A percentile compares a stretch with the other conserved stretches of the same genome.
Evolutionary conservation across 2,113 vertebrate species (phyloP).

Genomic region (Sylvilagus bachmani): DNA sequence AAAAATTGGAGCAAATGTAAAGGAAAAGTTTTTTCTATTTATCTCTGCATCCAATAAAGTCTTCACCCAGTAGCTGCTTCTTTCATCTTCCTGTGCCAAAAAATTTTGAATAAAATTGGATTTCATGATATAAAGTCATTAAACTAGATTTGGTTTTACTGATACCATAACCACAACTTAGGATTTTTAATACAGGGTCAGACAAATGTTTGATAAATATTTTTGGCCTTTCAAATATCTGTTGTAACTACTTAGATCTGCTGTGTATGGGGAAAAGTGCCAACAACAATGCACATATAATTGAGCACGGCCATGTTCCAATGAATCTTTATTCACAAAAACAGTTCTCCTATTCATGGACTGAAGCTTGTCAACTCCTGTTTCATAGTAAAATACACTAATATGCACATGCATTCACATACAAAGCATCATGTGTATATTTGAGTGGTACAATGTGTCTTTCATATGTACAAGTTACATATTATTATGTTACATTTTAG

Average conservation of each 20-base stretch:
- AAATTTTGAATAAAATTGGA: conserved; percentile 15
- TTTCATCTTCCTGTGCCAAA: conserved; percentile 11
- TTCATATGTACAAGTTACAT: neutral
- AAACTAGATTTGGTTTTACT: neutral
- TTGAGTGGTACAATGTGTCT: neutral
- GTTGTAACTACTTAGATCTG: neutral
- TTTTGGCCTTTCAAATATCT: neutral
- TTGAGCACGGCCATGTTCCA: neutral
- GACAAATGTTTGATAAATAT: neutral
- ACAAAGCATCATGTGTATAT: neutral
- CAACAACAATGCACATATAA: neutral
- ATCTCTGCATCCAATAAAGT: neutral
- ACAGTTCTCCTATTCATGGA: neutral
- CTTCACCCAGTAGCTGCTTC: neutral
- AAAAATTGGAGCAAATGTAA: neutral
- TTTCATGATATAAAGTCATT: conserved; percentile 24
- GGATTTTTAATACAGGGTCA: neutral
- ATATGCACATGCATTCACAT: neutral
- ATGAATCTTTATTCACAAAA: conserved; percentile 11
- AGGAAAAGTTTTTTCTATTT: neutral
- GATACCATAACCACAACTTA: conserved; percentile 9
- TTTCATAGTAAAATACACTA: neutral
- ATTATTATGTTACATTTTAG: neutral
- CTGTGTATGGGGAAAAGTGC: neutral
- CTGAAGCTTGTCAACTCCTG: neutral